Evolutionary conservation across 2,888 invertebrate genomes (phyloP), one percentile per base, ranked within the genome.

Genomic region (Conistra vaccinii): DNA sequence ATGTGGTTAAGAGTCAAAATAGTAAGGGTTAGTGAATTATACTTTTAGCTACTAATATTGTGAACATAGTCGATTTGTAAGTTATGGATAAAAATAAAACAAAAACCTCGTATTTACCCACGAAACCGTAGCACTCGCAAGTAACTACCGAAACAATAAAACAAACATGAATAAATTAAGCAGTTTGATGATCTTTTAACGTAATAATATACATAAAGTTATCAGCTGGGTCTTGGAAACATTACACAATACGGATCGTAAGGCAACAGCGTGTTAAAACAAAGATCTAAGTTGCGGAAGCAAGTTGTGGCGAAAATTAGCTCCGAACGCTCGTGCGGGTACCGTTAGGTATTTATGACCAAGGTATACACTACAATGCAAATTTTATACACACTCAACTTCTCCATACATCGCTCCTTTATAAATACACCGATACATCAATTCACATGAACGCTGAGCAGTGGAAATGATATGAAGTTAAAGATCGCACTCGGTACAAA

Each of bases 321-420:
- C 78, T 85, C 68, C 80, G 69, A 83, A 69, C 79, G 74, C 72
- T 76, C 82, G 72, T 68, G 57, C 63, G 57, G 10, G 32, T 84
- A 85, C 89, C 89, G 89, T 89, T 89, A 87, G 85, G 83, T 86
- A 88, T 87, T 86, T 88, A 88, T 81, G 69, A 73, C 69, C 76
- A 26, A 39, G 53, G 77, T 77, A 83, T 81, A 80, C 79, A 76
- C 68, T 72, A 81, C 71, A 76, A 76, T 67, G 69, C 80, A 73
- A 79, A 78, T 81, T 62, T 61, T 32, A 79, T 79, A 70, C 55
- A 48, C 63, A 76, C 55, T 65, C 66, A 63, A 68, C 39, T 71
- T 79, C 69, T 20, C 53, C 71, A 76, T 81, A 73, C 85, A 81
- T 75, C 69, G 86, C 81, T 85, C 71, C 60, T 69, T 76, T 69